Base-by-base conservation (phyloP, 2,113 vertebrate species). In the Caretta caretta region DNA sequence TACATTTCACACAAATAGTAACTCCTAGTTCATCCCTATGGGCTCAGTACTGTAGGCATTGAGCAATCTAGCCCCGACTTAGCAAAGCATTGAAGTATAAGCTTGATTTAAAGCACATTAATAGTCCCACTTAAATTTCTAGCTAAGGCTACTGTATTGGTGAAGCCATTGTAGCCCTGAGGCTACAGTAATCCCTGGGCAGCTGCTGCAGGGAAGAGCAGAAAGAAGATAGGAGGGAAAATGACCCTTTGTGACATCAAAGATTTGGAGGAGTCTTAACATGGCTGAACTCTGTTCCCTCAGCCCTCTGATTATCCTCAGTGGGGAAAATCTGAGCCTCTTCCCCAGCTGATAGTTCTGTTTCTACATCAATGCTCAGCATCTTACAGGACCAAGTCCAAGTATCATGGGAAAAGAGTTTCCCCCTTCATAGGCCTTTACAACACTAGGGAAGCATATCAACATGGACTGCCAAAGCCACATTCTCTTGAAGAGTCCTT, bases 61-160 rank as follows among this genome's bases (percentile, higher is more conserved):
- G 72, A 76, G 75, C 12, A 76, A 27, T 76, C 75, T 92, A 89
- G 25, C 56, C 94, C 83, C 92, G 94, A 93, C 54, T n/a, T 54
- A 56, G 25, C n/a, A 46, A 38, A 57, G 54, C 24, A 19, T 96
- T 95, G 89, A 92, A 88, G 83, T 35, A 57, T 85, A 42, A 2
- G 5, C 6, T 81, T 93, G 56, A 89, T 88, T 95, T 82, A 85
- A 90, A 93, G 93, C 72, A 79, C 11, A 54, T 93, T 80, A 86
- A 72, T 42, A 86, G 86, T 35, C 83, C 82, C 76, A 25, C 92
- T 94, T 84, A 86, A 88, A 83, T 10, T 50, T 85, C 42, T 87
- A 59, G 48, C 10, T 86, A 85, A 78, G 46, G 54, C 89, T 57
- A 57, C 50, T 93, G 35, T 54, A 88, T 49, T 96, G 87, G 81